Base-by-base conservation (phyloP, 2,888 invertebrate species). In the Lacanobia wlatinum region DNA sequence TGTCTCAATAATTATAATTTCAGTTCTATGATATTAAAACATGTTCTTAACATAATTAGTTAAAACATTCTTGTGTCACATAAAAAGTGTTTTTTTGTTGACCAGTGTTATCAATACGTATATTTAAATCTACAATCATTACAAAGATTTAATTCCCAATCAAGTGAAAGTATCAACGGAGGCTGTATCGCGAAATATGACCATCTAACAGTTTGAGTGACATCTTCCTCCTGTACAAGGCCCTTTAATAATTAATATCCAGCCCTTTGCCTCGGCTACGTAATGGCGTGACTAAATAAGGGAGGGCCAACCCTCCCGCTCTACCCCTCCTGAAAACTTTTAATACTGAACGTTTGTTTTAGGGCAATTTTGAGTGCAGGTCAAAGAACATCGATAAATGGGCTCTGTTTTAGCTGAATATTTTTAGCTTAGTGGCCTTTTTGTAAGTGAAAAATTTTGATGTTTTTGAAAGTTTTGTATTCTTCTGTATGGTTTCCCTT, bases 261-360 rank as follows among this genome's bases (percentile, higher is more conserved):
- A 94, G 92, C 95, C 95, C 95, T 95, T 94, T 94, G 92, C 90
- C 91, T 90, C 90, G 90, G 88, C 90, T 91, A 94, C 91, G 93
- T 95, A 95, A 95, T 95, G 94, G 94, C 93, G 92, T 94, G 94
- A 93, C 94, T 94, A 95, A 95, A 94, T 93, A 94, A 94, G 94
- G 94, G 91, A 90, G 92, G 89, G 87, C 80, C 85, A 84, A 78
- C 84, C 84, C 89, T 73, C 87, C 87, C 83, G 84, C 73, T 18
- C 48, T 77, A 65, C 78, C 85, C 85, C 84, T 71, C 71, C 81
- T 87, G 86, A 90, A 92, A 93, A 93, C 91, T 94, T 94, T 93
- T 92, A 91, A 93, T 91, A 92, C 90, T 83, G 86, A 87, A 87
- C 89, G 89, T 91, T 93, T 93, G 92, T 92, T 93, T 90, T 88